phyloP scores from a whole-genome alignment of 1,140 invertebrate genomes.

The Drosophila saltans region DNA sequence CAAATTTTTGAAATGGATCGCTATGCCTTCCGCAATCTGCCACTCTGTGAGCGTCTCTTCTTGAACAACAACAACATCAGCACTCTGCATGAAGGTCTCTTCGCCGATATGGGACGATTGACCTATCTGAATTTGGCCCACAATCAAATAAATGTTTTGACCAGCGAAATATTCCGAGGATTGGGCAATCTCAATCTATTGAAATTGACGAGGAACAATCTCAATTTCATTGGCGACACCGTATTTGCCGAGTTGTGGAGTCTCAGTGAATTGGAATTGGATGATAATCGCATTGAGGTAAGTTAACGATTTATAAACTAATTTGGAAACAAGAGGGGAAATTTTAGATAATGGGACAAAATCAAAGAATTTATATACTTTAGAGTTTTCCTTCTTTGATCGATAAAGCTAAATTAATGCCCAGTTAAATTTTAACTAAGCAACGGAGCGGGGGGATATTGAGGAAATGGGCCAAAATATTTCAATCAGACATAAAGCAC shows the following conservation, averaged over 20 bases:
- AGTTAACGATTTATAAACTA: slow-evolving; percentile 37
- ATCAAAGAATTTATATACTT: no score
- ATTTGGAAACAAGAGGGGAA: no score
- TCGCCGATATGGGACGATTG: slow-evolving; percentile 87
- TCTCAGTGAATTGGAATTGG: slow-evolving; percentile 88
- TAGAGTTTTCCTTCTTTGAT: no score
- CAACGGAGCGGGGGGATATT: neutral
- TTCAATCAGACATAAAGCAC: slow-evolving; percentile 60
- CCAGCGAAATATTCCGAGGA: slow-evolving; percentile 88
- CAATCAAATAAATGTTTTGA: slow-evolving; percentile 88
- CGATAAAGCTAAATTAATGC: slow-evolving; percentile 6
- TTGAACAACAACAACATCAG: slow-evolving; percentile 89
- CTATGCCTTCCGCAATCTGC: slow-evolving; percentile 88
- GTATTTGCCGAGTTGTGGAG: slow-evolving; percentile 90
- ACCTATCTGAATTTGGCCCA: slow-evolving; percentile 88
- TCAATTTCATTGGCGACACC: slow-evolving; percentile 89
- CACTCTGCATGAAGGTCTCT: slow-evolving; percentile 88
- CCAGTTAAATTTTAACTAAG: neutral
- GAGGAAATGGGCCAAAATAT: slow-evolving; percentile 24
- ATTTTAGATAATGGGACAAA: no score
- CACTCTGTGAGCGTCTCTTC: slow-evolving; percentile 87
- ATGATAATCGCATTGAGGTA: slow-evolving; percentile 87
- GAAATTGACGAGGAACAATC: slow-evolving; percentile 88
- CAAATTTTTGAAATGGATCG: slow-evolving; percentile 88
- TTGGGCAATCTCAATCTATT: slow-evolving; percentile 87